Base-by-base conservation (phyloP, 2,113 vertebrate genomes). In the Arenaria interpres region DNA sequence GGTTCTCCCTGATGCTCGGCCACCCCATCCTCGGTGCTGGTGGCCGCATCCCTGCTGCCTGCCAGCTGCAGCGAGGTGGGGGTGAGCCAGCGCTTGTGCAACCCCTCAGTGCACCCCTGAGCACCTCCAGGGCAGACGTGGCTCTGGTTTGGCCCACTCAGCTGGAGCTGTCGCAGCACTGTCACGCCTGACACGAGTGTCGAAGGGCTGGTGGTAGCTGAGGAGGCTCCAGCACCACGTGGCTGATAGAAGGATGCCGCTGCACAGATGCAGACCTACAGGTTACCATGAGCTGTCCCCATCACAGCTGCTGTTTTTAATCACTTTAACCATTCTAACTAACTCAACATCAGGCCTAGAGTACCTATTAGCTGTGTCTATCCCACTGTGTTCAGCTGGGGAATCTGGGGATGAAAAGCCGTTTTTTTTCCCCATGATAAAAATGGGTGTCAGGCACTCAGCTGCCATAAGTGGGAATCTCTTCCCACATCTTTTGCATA, bases 171-270 rank as follows among this genome's bases (percentile, higher is more conserved):
- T 2, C 1, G 32, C 24, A 16, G 50, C 41, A 10, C 41, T 74
- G 51, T 48, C 71, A 14, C 1, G 0, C 45, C 74, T 62, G 64
- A 57, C 78, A 41, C 0, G 2, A 18, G 27, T 2, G 74, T 4
- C 1, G 0, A 17, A 30, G 22, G 76, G 33, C 66, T 79, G 86
- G 30, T 4, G 2, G 17, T 5, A 30, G 73, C 33, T 67, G 45
- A 27, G 82, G 50, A 43, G 54, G 54, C 20, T 33, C 56, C 82
- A 74, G 78, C 17, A n/a, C 28, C 4, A 0, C 7, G 1, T 2
- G 41, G 46, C 41, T 79, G 10, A 33, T 50, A 71, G 32, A 75
- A 74, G 76, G 73, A 45, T 22, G 37, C 33, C 27, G 33, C 27
- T 71, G 77, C 33, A 56, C 54, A 41, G 25, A 4, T 83, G 32